These are phyloP conservation scores for Anguilla japonica DNA, from an alignment of 2,113 vertebrate genomes.

Conservation along the genomic window DNA sequence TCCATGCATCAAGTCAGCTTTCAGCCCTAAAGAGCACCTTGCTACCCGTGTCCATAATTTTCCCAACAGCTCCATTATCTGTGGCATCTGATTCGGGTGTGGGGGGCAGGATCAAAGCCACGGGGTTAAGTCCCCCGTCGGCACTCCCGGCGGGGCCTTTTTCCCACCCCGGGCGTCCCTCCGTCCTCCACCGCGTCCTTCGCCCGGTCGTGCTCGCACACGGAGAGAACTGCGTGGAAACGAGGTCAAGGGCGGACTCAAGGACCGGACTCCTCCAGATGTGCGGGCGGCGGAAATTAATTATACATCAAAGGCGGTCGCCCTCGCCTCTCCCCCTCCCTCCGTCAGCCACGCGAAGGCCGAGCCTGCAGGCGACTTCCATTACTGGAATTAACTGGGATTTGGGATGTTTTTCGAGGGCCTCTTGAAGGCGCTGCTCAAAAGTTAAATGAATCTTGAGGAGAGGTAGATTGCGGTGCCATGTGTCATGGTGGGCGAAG, in stretches of 20 bases:
- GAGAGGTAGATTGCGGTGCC: neutral
- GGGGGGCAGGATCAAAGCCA: constrained; percentile 42
- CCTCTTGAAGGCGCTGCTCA: neutral
- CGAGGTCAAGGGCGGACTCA: constrained; percentile 50
- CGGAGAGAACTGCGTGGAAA: constrained; percentile 32
- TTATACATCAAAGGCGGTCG: constrained; percentile 57
- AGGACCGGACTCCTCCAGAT: constrained; percentile 30
- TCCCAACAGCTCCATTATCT: constrained; percentile 40
- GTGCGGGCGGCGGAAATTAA: constrained; percentile 52
- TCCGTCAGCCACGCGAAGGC: constrained; percentile 25
- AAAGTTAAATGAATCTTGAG: constrained; percentile 26
- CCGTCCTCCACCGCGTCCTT: constrained; percentile 9
- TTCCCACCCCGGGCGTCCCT: constrained; percentile 17
- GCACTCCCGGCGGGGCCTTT: neutral
- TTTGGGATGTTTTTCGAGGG: constrained; percentile 36
- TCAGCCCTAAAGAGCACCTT: constrained; percentile 49
- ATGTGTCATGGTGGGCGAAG: constrained; percentile 14
- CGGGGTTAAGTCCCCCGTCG: constrained; percentile 32
- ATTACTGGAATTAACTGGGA: constrained; percentile 41
- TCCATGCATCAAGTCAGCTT: constrained; percentile 59
- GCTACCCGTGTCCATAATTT: constrained; percentile 39
- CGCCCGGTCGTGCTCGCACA: constrained; percentile 55
- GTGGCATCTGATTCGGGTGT: constrained; percentile 10
- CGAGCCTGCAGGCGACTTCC: constrained; percentile 37
- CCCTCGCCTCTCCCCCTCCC: constrained; percentile 27